phyloP scores from a whole-genome alignment of 2,113 vertebrate genomes.

The Saimiri boliviensis region DNA sequence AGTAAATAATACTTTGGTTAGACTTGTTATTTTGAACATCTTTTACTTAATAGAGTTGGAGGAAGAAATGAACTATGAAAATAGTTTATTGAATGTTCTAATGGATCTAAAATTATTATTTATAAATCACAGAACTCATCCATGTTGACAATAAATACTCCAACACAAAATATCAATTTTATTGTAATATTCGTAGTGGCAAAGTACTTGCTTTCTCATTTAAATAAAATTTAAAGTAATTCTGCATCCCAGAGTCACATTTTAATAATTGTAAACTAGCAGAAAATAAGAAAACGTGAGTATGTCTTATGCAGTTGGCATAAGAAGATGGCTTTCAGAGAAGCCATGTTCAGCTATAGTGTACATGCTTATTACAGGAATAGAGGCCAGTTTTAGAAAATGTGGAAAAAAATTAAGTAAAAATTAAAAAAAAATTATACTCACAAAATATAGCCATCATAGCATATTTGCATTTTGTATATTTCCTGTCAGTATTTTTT shows the following conservation, averaged over 20 bases:
- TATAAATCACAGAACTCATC: not conserved
- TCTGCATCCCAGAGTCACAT: not conserved
- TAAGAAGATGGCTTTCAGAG: not conserved
- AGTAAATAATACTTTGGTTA: slow-evolving; percentile 22
- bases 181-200: not conserved
- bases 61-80: not conserved
- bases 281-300: not conserved
- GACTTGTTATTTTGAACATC: not conserved
- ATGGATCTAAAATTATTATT: not conserved
- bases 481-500: not conserved
- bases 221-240: slow-evolving; percentile 27
- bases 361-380: not conserved
- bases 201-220: slow-evolving; percentile 38
- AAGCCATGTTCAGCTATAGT: not conserved
- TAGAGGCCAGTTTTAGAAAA: not conserved
- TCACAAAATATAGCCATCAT: not conserved
- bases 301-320: too few species aligned
- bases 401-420: not conserved
- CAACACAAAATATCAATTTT: not conserved
- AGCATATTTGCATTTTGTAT: not conserved
- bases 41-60: not conserved
- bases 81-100: not conserved
- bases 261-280: slow-evolving; percentile 31
- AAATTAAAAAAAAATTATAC: not conserved
- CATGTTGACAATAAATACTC: not conserved